A percentile compares a stretch with the other conserved stretches of the same genome.
Conservation (phyloP, 2,888 invertebrate genomes). For the Meteorus cinctellus region DNA sequence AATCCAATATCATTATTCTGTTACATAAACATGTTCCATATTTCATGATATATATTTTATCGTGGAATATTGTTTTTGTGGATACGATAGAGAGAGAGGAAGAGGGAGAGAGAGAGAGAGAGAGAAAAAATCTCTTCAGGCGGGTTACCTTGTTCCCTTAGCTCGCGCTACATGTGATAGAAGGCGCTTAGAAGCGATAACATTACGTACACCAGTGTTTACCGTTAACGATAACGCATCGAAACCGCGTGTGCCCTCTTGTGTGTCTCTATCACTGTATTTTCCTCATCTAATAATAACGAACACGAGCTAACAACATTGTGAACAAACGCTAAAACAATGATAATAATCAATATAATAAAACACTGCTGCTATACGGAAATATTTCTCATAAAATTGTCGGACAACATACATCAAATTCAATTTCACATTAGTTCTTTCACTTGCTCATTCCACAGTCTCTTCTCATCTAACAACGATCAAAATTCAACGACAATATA, state of each 20-base stretch:
- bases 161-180: constrained; percentile 38
- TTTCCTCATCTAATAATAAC: constrained; percentile 1
- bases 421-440: background rate
- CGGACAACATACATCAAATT: too few species aligned
- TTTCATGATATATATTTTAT: constrained; percentile 2
- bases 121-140: background rate
- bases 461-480: too few species aligned
- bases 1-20: constrained; percentile 17
- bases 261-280: constrained; percentile 35
- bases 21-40: background rate
- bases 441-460: too few species aligned
- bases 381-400: too few species aligned
- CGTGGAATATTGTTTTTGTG: constrained; percentile 15
- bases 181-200: constrained; percentile 41
- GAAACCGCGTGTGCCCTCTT: constrained; percentile 14
- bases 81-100: constrained; percentile 13
- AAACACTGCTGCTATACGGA: background rate
- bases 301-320: constrained; percentile 17
- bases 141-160: constrained; percentile 21
- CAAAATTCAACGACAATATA: too few species aligned
- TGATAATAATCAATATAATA: background rate
- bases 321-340: constrained; percentile 20
- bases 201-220: constrained; percentile 39
- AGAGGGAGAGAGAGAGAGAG: background rate
- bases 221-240: constrained; percentile 45